Evolutionary conservation across 2,113 vertebrate species (phyloP), one percentile per base, ranked within the genome.

Genomic region (Brachionichthys hirsutus): DNA sequence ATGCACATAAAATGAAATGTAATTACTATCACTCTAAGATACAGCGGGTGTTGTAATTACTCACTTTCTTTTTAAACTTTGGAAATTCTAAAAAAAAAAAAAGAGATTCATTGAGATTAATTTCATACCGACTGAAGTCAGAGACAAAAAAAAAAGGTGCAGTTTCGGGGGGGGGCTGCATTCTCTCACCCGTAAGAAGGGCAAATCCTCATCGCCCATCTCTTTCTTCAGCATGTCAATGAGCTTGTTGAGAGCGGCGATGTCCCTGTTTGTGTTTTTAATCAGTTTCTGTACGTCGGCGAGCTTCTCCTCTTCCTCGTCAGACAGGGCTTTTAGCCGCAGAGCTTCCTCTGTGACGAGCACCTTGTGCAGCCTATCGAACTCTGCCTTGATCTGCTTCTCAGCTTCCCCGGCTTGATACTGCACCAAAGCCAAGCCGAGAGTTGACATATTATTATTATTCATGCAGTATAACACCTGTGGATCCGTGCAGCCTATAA

Each of bases 11-110:
- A 38, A 38, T 38, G 6, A 38, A 12, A 12, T 10, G 12, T 12
- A 38, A 38, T 12, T 12, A 6, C 9, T 9, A 10, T 38, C 36
- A 38, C 36, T 38, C 36, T 38, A 12, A 10, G 9, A 10, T 38
- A 12, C 36, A 38, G 36, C 13, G 22, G 16, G 18, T 53, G 17
- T 13, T 36, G 45, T 24, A 14, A 13, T 8, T 50, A 85, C 89
- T 81, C 86, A 91, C 91, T 78, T 71, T 67, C 47, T 75, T 70
- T 92, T 91, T 50, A 91, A 53, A 16, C 30, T 43, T 54, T 82
- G 78, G 69, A 90, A 92, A 34, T 91, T 90, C 91, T 92, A 48
- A 60, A 78, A 77, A 4, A 71, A 0, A 70, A 73, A 55, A 41
- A 4, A 53, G 24, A 47, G 9, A 6, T n/a, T n/a, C 12, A 43